These are phyloP conservation scores for Spinus pinus DNA, from an alignment of 2,797 vertebrate genomes.

Conservation along the genomic window DNA sequence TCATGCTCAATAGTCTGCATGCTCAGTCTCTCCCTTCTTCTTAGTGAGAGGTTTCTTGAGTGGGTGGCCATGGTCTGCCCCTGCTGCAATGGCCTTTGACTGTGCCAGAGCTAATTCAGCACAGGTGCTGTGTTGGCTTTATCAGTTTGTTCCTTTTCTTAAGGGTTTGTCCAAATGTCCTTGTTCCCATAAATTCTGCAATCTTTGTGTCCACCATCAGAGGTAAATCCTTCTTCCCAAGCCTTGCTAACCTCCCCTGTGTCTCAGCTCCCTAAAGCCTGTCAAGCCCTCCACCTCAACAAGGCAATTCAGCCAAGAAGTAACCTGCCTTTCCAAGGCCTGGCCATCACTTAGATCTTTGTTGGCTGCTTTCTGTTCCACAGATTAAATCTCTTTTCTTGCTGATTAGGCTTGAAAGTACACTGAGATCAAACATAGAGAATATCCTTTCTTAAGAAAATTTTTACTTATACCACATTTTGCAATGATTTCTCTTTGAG, in stretches of 20 bases:
- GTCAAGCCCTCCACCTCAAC: not conserved
- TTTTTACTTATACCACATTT: not conserved
- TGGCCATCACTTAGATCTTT: not conserved
- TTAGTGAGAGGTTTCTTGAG: not conserved
- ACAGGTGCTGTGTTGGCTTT: accelerated
- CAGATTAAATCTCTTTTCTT: not conserved
- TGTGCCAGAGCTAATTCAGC: accelerated
- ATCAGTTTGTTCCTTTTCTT: not conserved
- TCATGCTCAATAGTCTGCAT: not conserved
- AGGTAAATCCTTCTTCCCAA: not conserved
- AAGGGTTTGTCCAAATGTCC: not conserved
- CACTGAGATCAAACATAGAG: not conserved
- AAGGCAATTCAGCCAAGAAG: not conserved
- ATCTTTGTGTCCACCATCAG: not conserved
- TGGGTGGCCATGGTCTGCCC: not conserved
- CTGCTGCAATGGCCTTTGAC: not conserved
- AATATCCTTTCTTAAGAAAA: not conserved
- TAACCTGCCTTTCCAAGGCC: not conserved
- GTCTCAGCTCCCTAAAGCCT: not conserved
- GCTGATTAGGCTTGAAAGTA: not conserved
- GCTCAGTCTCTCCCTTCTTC: not conserved
- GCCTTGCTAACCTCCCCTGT: not conserved
- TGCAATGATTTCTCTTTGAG: not conserved
- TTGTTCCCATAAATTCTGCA: not conserved
- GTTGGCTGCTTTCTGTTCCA: not conserved